A percentile compares a stretch with the other conserved stretches of the same genome.
These are phyloP conservation scores for Anoplolepis gracilipes DNA, from an alignment of 1,140 invertebrate genomes.

Conservation along the genomic window DNA sequence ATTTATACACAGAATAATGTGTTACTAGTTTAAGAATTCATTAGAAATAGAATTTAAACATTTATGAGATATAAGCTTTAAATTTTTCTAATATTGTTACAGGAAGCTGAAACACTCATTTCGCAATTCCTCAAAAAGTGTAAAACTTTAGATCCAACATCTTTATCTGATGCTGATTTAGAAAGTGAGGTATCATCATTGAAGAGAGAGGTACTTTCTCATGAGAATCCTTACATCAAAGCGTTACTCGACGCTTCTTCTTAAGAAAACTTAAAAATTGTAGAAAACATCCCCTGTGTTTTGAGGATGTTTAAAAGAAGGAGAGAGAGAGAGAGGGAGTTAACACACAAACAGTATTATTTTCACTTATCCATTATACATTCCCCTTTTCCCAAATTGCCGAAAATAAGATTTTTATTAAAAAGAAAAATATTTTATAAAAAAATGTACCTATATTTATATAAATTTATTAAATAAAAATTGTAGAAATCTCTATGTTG, in stretches of 20 bases:
- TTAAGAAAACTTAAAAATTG: not conserved
- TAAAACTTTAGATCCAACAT: constrained; percentile 81
- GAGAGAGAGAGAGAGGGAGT: not conserved
- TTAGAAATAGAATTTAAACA: not conserved
- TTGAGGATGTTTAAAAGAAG: not conserved
- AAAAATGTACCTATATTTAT: no score
- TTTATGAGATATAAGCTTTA: not conserved
- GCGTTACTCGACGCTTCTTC: constrained; percentile 67
- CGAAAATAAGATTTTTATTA: constrained; percentile 33
- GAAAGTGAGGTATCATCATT: constrained; percentile 82
- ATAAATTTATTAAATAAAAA: no score
- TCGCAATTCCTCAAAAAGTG: constrained; percentile 86
- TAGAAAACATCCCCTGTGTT: not conserved
- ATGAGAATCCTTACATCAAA: constrained; percentile 86
- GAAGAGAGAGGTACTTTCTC: constrained; percentile 84
- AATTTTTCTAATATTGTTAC: constrained; percentile 65
- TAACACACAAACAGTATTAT: constrained; percentile 58
- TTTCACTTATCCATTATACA: not conserved
- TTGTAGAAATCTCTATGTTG: not conserved
- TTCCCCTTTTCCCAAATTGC: no score
- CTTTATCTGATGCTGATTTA: constrained; percentile 83
- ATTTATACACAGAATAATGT: not conserved
- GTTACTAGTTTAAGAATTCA: constrained; percentile 7
- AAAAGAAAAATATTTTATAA: not conserved
- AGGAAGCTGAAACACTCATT: constrained; percentile 87